Evolutionary conservation across 2,797 vertebrate genomes (phyloP), one percentile per base, ranked within the genome.

Genomic region (Sphaeramia orbicularis): DNA sequence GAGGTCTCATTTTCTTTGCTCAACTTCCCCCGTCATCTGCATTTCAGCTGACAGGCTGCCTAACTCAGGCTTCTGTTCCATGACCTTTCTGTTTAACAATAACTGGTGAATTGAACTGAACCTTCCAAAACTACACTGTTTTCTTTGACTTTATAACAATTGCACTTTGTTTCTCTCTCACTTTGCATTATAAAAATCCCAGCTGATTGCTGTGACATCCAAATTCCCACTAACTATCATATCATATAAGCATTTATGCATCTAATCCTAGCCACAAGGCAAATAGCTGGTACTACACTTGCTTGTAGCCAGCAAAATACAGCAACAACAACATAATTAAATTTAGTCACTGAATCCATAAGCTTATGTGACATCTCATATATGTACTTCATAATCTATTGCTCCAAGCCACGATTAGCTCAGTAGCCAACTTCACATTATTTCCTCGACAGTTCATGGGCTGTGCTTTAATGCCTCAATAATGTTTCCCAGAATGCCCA

Each of bases 1-100:
- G 83, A 84, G 82, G 84, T 88, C 80, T 71, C 78, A 84, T 83
- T 86, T 78, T 80, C 74, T 84, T 71, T 41, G 38, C 71, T 65
- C 51, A 78, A 63, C 66, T 76, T 68, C 14, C 19, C 52, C 15
- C 52, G 52, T 80, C 76, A 84, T 85, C 69, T 73, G 72, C 85
- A 90, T 81, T 78, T 70, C 70, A 89, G 78, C 67, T 51, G 55
- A 74, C 18, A 40, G 54, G 10, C 73, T 53, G 51, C 37, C 30
- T 63, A n/a, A 56, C 42, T 65, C 13, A 1, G 42, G 68, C 52
- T 68, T 57, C 40, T 50, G 45, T 60, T 66, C 68, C 44, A 24
- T 55, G 69, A 80, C 66, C 66, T 80, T 73, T 69, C 52, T 49
- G 45, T 44, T 60, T 63, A 69, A 11, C 62, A 75, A 65, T 76